Evolutionary conservation across 2,888 invertebrate genomes (phyloP).

Genomic region (Panzeria rudis): DNA sequence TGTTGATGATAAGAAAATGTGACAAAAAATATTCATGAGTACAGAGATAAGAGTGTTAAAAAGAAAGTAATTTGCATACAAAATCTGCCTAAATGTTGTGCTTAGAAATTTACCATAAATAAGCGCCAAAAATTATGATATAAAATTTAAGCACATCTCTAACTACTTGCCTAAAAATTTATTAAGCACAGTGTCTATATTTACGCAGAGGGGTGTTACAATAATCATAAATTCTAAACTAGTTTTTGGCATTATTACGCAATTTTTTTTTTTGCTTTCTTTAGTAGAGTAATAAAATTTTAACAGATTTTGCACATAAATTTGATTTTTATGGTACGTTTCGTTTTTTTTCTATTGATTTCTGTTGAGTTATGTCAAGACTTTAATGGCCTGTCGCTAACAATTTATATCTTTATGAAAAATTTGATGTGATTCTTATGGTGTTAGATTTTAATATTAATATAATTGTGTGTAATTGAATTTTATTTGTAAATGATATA

Average conservation of each 20-base stretch:
- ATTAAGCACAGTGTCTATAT: neutral
- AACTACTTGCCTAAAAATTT: neutral
- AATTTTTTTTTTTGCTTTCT: constrained; percentile 8
- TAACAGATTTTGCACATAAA: constrained; percentile 61
- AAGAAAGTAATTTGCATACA: constrained; percentile 67
- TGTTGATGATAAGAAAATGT: constrained; percentile 65
- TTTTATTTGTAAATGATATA: constrained; percentile 42
- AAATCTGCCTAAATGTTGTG: constrained; percentile 69
- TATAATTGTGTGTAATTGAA: constrained; percentile 56
- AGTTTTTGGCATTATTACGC: constrained; percentile 47
- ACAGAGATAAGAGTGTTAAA: constrained; percentile 59
- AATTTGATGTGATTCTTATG: constrained; percentile 38
- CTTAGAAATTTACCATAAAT: constrained; percentile 61
- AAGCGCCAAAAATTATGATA: constrained; percentile 68
- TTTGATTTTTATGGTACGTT: constrained; percentile 29
- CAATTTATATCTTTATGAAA: constrained; percentile 17
- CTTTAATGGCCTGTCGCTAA: constrained; percentile 18
- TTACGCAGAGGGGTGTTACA: constrained; percentile 24
- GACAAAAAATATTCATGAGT: constrained; percentile 70
- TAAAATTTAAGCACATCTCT: constrained; percentile 66
- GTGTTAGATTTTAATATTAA: constrained; percentile 41
- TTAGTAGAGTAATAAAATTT: constrained; percentile 58
- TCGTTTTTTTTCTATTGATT: neutral
- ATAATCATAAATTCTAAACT: constrained; percentile 69
- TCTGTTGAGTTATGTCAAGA: neutral